Conservation (phyloP, 92 coral and sea anemone species). For the Heteractis magnifica region DNA sequence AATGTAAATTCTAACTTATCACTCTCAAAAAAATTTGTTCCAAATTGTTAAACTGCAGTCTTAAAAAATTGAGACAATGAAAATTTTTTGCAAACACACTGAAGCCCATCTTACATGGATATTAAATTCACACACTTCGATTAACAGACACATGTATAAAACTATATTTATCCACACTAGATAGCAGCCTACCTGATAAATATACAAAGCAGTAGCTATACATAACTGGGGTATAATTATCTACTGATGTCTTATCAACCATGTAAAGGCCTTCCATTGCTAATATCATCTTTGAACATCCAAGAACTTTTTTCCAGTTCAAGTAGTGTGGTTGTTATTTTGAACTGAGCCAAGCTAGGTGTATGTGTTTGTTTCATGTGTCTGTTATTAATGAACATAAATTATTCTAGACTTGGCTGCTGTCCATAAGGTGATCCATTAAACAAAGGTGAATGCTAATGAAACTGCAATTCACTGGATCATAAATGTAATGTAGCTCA, state of each 20-base stretch:
- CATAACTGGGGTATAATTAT: slow-evolving; percentile 8
- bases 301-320: not conserved
- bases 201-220: slow-evolving; percentile 49
- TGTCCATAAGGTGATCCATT: not conserved
- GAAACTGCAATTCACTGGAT: not conserved
- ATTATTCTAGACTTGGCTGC: not conserved
- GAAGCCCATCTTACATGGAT: not conserved
- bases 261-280: not conserved
- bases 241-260: not conserved
- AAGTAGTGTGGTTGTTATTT: not conserved
- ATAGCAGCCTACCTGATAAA: slow-evolving; percentile 30
- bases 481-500: not conserved
- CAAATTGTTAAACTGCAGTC: not conserved
- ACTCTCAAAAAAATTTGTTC: too few relatives aligned
- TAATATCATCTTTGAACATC: not conserved
- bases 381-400: not conserved
- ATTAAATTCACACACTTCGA: not conserved
- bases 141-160: not conserved
- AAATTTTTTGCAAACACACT: not conserved
- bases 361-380: not conserved
- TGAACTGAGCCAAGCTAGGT: too few relatives aligned
- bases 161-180: not conserved
- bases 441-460: not conserved
- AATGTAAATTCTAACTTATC: not conserved
- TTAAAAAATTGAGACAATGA: not conserved